phyloP scores from a whole-genome alignment of 1,140 invertebrate genomes.

The Lordiphosa stackelbergi region DNA sequence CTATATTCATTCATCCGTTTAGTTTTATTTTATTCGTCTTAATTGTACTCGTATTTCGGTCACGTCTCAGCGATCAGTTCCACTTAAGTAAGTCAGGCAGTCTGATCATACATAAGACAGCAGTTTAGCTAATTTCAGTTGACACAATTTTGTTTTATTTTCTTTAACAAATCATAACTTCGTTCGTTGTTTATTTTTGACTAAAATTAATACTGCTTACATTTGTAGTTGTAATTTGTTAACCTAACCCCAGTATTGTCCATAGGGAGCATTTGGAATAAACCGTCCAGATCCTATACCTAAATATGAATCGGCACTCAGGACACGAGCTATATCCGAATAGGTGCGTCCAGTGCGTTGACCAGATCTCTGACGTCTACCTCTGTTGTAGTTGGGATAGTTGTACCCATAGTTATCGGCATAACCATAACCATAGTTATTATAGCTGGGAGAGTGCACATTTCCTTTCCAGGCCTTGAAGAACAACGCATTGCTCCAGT shows the following conservation, averaged over 20 bases:
- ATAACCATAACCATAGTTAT: conserved; percentile 20
- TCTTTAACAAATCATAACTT: conserved; percentile 8
- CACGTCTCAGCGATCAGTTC: conserved; percentile 38
- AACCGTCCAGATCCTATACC: conserved; percentile 45
- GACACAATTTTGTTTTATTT: conserved; percentile 13
- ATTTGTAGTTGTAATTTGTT: no score
- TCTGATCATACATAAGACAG: conserved; percentile 32
- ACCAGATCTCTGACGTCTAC: conserved; percentile 6
- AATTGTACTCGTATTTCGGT: conserved; percentile 27
- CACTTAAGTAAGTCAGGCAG: conserved; percentile 17
- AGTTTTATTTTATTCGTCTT: conserved; percentile 3
- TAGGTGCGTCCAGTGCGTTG: conserved; percentile 58
- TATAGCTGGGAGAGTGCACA: conserved; percentile 8
- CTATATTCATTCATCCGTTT: neutral
- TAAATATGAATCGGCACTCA: conserved; percentile 39
- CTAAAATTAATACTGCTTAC: conserved; percentile 27
- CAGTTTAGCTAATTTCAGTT: neutral
- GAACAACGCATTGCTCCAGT: conserved; percentile 40
- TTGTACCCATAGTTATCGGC: conserved; percentile 15
- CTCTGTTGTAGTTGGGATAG: neutral
- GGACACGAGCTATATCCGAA: conserved; percentile 36
- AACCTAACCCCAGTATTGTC: conserved; percentile 39
- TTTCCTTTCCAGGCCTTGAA: conserved; percentile 43
- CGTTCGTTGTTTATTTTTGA: no score
- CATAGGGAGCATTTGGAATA: conserved; percentile 28